Evolutionary conservation across 1,140 invertebrate species (phyloP).

Genomic region (Drosophila gunungcola): DNA sequence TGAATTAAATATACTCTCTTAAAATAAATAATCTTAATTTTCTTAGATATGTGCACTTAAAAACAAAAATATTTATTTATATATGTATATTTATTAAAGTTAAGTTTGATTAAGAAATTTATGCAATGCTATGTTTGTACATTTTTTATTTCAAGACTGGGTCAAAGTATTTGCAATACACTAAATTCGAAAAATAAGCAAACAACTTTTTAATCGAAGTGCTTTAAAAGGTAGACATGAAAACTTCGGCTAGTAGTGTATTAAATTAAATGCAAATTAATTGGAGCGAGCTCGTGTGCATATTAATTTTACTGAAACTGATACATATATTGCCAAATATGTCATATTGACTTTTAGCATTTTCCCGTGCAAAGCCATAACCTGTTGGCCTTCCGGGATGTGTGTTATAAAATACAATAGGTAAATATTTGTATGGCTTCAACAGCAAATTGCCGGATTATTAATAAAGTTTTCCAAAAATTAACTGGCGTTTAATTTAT

Average conservation of each 20-base stretch:
- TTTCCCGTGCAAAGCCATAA: slow-evolving; percentile 8
- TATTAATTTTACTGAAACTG: slow-evolving; percentile 45
- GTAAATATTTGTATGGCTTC: slow-evolving; percentile 23
- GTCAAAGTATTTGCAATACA: neutral
- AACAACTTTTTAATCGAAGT: neutral
- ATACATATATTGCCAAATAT: slow-evolving; percentile 40
- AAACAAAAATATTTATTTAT: neutral
- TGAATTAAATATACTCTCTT: slow-evolving; percentile 10
- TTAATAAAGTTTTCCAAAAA: slow-evolving; percentile 27
- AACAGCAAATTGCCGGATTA: slow-evolving; percentile 21
- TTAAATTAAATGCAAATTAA: slow-evolving; percentile 48
- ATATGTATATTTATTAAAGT: neutral
- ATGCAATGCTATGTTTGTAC: neutral
- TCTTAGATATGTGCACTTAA: neutral
- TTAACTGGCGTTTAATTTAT: slow-evolving; percentile 23
- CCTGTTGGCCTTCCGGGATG: slow-evolving; percentile 49
- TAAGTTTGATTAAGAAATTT: neutral
- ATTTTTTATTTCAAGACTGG: slow-evolving; percentile 1
- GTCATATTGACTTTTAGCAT: slow-evolving; percentile 43
- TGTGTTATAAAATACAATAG: slow-evolving; percentile 14
- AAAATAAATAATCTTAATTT: neutral
- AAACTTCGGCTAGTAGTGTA: slow-evolving; percentile 22
- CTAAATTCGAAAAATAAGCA: neutral
- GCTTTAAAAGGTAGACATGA: slow-evolving; percentile 24
- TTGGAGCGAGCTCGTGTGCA: slow-evolving; percentile 22